Percentiles rank a stretch among this genome's conserved stretches.
These are phyloP conservation scores for Chrysaora quinquecirrha DNA, from an alignment of 30 jellyfish, hydroid and myxozoan genomes.

Conservation along the genomic window DNA sequence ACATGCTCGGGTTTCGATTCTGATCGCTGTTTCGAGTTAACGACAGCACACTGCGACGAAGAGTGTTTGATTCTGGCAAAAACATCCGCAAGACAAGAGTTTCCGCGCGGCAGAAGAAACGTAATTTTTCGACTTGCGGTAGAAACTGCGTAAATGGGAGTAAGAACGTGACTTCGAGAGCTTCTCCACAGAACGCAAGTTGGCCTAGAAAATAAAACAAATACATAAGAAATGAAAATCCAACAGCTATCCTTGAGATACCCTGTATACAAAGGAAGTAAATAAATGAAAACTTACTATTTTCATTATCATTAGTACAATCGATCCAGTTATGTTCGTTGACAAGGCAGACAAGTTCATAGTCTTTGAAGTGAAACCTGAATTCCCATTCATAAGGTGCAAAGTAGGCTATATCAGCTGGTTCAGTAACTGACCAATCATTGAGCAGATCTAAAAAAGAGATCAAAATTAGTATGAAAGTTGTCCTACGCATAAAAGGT, in stretches of 20 bases:
- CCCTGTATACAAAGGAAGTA: too few relatives aligned
- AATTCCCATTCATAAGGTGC: slow-evolving; percentile 97
- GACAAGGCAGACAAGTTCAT: slow-evolving; percentile 81
- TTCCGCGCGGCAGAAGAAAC: slow-evolving; percentile 88
- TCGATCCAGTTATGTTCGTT: slow-evolving; percentile 96
- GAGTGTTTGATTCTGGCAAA: slow-evolving; percentile 90
- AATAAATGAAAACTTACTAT: slow-evolving; percentile 63
- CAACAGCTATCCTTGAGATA: too few relatives aligned
- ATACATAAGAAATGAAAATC: too few relatives aligned
- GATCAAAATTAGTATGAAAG: not conserved
- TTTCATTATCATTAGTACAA: slow-evolving; percentile 92
- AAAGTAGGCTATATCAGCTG: slow-evolving; percentile 92
- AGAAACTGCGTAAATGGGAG: slow-evolving; percentile 87
- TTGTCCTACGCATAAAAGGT: not conserved
- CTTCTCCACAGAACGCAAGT: slow-evolving; percentile 96
- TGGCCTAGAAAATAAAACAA: slow-evolving; percentile 55
- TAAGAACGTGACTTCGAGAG: slow-evolving; percentile 77
- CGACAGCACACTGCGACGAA: slow-evolving; percentile 86
- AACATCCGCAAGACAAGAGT: slow-evolving; percentile 76
- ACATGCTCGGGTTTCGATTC: slow-evolving; percentile 28
- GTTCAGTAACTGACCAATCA: slow-evolving; percentile 93
- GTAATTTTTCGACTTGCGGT: slow-evolving; percentile 70
- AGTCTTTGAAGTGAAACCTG: slow-evolving; percentile 84
- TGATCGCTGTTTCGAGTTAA: slow-evolving; percentile 76
- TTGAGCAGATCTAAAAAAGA: slow-evolving; percentile 72